A percentile compares a stretch with the other conserved stretches of the same genome.
Conservation (phyloP, 2,113 vertebrate species). For the Capra hircus region DNA sequence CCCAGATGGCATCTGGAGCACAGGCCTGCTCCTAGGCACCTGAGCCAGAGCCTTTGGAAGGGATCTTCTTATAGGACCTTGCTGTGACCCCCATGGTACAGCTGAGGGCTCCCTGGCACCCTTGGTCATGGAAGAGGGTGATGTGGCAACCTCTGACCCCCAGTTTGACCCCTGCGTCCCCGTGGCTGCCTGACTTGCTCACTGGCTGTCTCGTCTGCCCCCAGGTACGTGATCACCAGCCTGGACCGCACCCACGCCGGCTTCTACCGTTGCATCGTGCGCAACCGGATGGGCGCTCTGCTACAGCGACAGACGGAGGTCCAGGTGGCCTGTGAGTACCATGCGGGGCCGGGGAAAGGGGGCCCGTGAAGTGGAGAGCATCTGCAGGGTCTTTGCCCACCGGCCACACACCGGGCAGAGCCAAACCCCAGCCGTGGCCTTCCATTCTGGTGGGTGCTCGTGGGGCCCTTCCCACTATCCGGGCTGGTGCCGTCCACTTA, state of each 20-base stretch:
- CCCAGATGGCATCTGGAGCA: background rate
- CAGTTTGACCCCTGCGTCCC: background rate
- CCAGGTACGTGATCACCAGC: slow-evolving; percentile 95
- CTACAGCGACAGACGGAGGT: slow-evolving; percentile 95
- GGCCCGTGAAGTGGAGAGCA: fast-evolving
- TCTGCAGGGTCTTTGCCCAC: background rate
- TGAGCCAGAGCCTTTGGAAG: background rate
- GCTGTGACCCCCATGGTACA: background rate
- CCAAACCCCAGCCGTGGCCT: background rate
- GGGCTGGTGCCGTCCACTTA: fast-evolving
- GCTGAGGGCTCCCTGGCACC: background rate
- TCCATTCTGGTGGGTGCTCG: fast-evolving
- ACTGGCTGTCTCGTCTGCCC: slow-evolving; percentile 20
- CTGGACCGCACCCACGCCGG: slow-evolving; percentile 95
- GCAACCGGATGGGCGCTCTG: slow-evolving; percentile 95
- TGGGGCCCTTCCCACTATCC: fast-evolving
- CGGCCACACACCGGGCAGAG: background rate
- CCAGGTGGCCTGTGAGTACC: slow-evolving; percentile 97
- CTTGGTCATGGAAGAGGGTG: background rate
- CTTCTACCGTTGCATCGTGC: slow-evolving; percentile 96
- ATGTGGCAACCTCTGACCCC: background rate
- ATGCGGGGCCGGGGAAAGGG: fast-evolving
- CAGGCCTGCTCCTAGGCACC: background rate
- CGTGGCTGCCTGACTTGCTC: background rate
- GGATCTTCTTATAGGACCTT: background rate